Base-by-base conservation (phyloP, 2,113 vertebrate species). In the Carettochelys insculpta region DNA sequence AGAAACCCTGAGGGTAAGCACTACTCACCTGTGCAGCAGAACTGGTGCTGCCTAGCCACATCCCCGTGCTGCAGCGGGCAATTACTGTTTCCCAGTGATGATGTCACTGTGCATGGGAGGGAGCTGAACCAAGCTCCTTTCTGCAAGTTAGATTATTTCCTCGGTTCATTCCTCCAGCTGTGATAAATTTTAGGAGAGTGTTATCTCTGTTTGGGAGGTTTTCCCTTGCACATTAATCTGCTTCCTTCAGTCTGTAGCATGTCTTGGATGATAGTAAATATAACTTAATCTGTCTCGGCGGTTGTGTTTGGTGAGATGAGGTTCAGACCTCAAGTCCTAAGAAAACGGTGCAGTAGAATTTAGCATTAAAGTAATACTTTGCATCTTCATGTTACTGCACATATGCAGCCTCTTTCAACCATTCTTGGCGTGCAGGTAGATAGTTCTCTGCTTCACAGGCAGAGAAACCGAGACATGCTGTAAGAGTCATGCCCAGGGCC, bases 71-170 rank as follows among this genome's bases (percentile, higher is more conserved):
- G 47, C 47, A 6, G 31, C 31, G 31, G 75, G 73, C 76, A 4
- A 27, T 48, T 14, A 25, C 38, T 41, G 0, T 11, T 41, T 27
- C 20, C 65, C 68, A 14, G 14, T 17, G 14, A 45, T 0, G 3
- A 13, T 45, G 19, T 0, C 0, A 24, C 13, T 61, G 1, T 25
- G 3, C 0, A 65, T n/a, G n/a, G 71, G 22, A 9, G 10, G 1
- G 5, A 48, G 29, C 65, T 53, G n/a, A 38, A 25, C 34, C 34
- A 19, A 25, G 41, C 9, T 31, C n/a, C n/a, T n/a, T n/a, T 48
- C 54, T 5, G 38, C 7, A 80, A 45, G 38, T 13, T 65, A 29
- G 19, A 0, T 50, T 27, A 0, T 10, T 4, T 31, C 61, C 41
- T 48, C 22, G 6, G 24, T 34, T 31, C 1, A 25, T 13, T 25